These are phyloP conservation scores for Diadromus collaris DNA, from an alignment of 2,888 invertebrate genomes.

Conservation along the genomic window DNA sequence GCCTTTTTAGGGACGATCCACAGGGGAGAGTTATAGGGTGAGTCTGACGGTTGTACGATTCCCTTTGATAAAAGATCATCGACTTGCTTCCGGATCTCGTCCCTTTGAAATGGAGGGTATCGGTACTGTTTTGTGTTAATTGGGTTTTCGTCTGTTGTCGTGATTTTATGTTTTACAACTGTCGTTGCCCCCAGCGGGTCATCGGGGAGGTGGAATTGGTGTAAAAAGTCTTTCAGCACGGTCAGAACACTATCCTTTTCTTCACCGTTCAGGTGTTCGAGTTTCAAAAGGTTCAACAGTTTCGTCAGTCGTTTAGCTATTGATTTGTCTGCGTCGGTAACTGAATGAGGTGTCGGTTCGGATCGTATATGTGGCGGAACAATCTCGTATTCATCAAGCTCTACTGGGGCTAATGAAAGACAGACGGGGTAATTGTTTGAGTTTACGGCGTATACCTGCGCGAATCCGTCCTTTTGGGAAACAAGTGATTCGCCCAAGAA, in stretches of 20 bases:
- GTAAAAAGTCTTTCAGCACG: background rate
- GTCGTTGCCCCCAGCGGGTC: constrained; percentile 17
- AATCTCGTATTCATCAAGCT: background rate
- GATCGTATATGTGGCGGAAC: background rate
- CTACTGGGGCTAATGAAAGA: background rate
- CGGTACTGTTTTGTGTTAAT: constrained; percentile 35
- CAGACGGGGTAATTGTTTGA: background rate
- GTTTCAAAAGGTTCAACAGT: background rate
- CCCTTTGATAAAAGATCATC: constrained; percentile 10
- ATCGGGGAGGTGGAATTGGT: constrained; percentile 9
- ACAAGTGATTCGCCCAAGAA: constrained; percentile 2
- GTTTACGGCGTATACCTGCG: background rate
- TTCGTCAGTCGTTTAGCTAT: background rate
- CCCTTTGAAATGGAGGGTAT: too few relatives aligned
- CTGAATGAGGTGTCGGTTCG: background rate
- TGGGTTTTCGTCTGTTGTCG: constrained; percentile 13
- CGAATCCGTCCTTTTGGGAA: background rate
- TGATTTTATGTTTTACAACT: constrained; percentile 1
- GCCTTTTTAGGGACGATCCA: constrained; percentile 17
- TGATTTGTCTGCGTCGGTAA: background rate
- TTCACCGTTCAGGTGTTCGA: constrained; percentile 5
- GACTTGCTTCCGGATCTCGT: constrained; percentile 13
- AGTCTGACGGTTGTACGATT: constrained; percentile 14
- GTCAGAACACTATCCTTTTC: background rate
- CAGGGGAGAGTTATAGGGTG: constrained; percentile 12